These are phyloP conservation scores for Agrypnus murinus DNA, from an alignment of 2,888 invertebrate species.

Conservation along the genomic window DNA sequence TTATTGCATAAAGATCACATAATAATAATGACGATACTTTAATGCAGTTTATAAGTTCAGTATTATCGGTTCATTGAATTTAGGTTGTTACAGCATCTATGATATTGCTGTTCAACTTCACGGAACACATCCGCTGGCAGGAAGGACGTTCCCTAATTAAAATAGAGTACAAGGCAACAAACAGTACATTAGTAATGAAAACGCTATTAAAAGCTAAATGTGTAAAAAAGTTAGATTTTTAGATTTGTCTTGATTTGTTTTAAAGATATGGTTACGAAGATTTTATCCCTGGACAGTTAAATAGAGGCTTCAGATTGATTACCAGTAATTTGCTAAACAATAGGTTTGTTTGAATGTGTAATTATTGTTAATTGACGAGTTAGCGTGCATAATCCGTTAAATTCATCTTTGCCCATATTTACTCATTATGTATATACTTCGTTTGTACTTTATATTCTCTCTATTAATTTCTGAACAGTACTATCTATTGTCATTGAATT, in stretches of 20 bases:
- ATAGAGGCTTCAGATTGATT: constrained; percentile 3
- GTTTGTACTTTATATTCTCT: no score
- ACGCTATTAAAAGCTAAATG: constrained; percentile 15
- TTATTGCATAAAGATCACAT: no score
- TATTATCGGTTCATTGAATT: constrained; percentile 44
- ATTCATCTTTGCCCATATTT: no score
- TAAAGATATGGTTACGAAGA: background rate
- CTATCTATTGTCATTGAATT: no score
- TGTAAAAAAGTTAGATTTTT: no score
- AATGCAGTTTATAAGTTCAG: background rate
- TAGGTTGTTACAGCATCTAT: constrained; percentile 40
- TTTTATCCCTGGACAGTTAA: background rate
- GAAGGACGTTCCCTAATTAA: constrained; percentile 46
- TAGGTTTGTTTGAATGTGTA: no score
- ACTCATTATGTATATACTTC: no score
- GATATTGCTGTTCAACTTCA: constrained; percentile 18
- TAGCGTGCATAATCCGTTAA: no score
- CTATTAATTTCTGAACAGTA: no score
- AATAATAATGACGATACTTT: no score
- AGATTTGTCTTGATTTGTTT: no score
- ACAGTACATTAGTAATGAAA: constrained; percentile 12
- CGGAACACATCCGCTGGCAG: constrained; percentile 43
- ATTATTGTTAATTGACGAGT: no score
- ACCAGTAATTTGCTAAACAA: background rate
- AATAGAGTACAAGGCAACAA: constrained; percentile 34